phyloP scores from a whole-genome alignment of 2,797 vertebrate genomes.

The Syngnathus acus region DNA sequence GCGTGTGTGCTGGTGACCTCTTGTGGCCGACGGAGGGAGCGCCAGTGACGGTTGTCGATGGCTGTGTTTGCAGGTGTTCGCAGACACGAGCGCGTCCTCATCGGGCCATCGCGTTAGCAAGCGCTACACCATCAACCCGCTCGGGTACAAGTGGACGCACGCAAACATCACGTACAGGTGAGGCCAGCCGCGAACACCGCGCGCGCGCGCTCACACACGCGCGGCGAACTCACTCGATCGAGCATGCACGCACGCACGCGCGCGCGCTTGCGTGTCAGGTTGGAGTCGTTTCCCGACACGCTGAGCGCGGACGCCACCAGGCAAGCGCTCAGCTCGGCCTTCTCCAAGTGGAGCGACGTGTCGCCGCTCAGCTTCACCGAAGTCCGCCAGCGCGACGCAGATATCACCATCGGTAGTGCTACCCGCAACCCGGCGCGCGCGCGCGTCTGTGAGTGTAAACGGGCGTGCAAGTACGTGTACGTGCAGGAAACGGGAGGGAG shows the following conservation, averaged over 20 bases:
- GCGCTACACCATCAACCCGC: slow-evolving; percentile 74
- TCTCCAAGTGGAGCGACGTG: slow-evolving; percentile 79
- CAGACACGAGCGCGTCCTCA: slow-evolving; percentile 2
- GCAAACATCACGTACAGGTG: slow-evolving; percentile 76
- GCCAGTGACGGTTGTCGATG: too few species aligned
- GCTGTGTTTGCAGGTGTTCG: slow-evolving; percentile 16
- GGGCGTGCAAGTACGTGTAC: slow-evolving; percentile 11
- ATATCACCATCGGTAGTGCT: slow-evolving; percentile 72
- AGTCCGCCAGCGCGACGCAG: slow-evolving; percentile 48
- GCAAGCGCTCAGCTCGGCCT: slow-evolving; percentile 73
- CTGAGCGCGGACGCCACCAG: slow-evolving; percentile 74
- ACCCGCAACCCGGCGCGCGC: not conserved
- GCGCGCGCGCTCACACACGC: not conserved
- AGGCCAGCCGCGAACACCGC: not conserved
- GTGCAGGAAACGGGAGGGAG: slow-evolving; percentile 3
- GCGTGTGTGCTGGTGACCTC: not conserved
- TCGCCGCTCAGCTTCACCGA: slow-evolving; percentile 73
- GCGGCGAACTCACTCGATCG: too few species aligned
- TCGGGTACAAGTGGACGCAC: slow-evolving; percentile 76
- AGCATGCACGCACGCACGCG: too few species aligned
- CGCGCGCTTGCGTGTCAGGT: slow-evolving; percentile 30
- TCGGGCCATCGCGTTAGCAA: slow-evolving; percentile 38
- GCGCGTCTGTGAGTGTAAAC: not conserved
- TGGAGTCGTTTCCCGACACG: slow-evolving; percentile 71
- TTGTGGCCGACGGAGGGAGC: not conserved